phyloP scores from a whole-genome alignment of 2,888 invertebrate genomes.

The Dorcus hopei region DNA sequence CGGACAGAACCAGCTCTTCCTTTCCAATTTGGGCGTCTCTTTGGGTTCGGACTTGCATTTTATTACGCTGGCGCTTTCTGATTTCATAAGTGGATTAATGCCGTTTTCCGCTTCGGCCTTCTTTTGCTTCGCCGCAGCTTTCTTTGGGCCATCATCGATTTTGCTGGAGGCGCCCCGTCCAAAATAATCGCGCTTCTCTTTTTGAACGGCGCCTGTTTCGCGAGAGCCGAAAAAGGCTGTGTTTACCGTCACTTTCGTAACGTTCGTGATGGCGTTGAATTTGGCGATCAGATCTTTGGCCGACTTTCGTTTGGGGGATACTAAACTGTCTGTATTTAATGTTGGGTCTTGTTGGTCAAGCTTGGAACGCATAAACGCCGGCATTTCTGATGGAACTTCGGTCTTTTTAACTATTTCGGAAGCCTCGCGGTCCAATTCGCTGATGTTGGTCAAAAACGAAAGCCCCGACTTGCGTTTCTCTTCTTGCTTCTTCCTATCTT shows the following conservation, averaged over 20 bases:
- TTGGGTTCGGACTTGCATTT: constrained; percentile 26
- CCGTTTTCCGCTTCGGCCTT: constrained; percentile 34
- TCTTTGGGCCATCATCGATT: constrained; percentile 33
- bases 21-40: constrained; percentile 39
- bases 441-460: constrained; percentile 69
- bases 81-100: constrained; percentile 41
- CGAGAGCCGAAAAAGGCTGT: constrained; percentile 46
- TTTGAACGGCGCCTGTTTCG: constrained; percentile 30
- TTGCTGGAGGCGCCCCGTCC: constrained; percentile 35
- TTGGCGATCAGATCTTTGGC: constrained; percentile 59
- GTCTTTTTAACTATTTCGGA: constrained; percentile 65
- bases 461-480: constrained; percentile 58
- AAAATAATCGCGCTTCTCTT: constrained; percentile 38
- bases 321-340: constrained; percentile 35
- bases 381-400: constrained; percentile 35
- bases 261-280: constrained; percentile 61
- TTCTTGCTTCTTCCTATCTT: constrained; percentile 40
- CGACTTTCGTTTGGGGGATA: constrained; percentile 43
- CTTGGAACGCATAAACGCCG: constrained; percentile 47
- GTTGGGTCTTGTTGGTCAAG: constrained; percentile 30
- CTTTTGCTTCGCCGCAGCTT: constrained; percentile 35
- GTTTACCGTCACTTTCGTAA: constrained; percentile 55
- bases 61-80: constrained; percentile 42
- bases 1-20: constrained; percentile 57
- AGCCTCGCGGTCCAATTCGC: constrained; percentile 76